Evolutionary conservation across 2,888 invertebrate species (phyloP).

Genomic region (Hypena proboscidalis): DNA sequence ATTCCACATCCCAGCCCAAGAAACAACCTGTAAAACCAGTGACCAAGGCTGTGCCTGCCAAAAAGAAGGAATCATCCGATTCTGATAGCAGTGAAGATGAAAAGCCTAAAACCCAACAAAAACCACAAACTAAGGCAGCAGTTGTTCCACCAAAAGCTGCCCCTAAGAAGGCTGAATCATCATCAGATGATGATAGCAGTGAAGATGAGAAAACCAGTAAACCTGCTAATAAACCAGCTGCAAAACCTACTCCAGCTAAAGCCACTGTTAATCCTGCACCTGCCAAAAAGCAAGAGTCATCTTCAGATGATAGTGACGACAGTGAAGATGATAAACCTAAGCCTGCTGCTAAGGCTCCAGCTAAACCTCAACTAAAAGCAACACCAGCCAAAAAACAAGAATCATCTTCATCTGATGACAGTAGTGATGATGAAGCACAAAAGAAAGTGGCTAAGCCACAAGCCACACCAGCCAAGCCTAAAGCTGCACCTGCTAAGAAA

Average conservation of each 20-base stretch:
- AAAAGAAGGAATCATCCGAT: constrained; percentile 8
- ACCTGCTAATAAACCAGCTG: constrained; percentile 45
- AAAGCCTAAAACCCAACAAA: constrained; percentile 35
- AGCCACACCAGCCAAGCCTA: constrained; percentile 46
- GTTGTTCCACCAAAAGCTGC: constrained; percentile 43
- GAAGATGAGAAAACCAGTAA: constrained; percentile 45
- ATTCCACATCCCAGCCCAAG: too few species aligned
- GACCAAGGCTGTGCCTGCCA: constrained; percentile 22
- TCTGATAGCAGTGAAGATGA: constrained; percentile 51
- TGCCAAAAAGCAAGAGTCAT: constrained; percentile 53
- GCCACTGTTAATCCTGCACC: constrained; percentile 25
- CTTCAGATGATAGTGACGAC: constrained; percentile 53
- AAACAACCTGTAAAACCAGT: constrained; percentile 24
- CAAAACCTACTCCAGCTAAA: constrained; percentile 30
- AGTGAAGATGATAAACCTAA: constrained; percentile 53
- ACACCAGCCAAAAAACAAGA: constrained; percentile 48
- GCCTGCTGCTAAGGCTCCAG: constrained; percentile 30
- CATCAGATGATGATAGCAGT: constrained; percentile 45
- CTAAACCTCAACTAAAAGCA: constrained; percentile 45
- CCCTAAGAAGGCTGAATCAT: constrained; percentile 31
- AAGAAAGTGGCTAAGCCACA: constrained; percentile 32
- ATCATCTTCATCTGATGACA: constrained; percentile 64
- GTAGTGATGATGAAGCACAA: constrained; percentile 58
- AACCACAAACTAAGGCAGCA: constrained; percentile 5
- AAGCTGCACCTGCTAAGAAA: constrained; percentile 34